Evolutionary conservation across 2,113 vertebrate species (phyloP).

Genomic region (Hirundichthys speculiger): DNA sequence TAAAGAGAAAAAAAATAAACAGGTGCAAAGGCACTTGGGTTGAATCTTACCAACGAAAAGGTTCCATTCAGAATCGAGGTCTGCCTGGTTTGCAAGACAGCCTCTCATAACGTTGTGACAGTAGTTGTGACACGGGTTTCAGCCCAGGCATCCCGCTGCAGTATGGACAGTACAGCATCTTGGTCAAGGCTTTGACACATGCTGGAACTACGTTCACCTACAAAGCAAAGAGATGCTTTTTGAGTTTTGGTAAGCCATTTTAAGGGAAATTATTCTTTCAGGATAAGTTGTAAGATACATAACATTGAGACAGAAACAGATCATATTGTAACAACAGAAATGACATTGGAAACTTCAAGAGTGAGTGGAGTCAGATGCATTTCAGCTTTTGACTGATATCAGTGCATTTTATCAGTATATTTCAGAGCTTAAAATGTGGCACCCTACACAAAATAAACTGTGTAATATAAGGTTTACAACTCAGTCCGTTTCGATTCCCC

Average conservation of each 20-base stretch:
- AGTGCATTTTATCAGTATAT: conserved; percentile 18
- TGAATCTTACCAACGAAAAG: conserved; percentile 92
- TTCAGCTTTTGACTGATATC: conserved; percentile 41
- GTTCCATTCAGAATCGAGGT: conserved; percentile 98
- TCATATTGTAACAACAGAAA: not conserved
- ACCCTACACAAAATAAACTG: conserved; percentile 47
- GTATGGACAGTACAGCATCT: conserved; percentile 97
- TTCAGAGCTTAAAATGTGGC: conserved; percentile 40
- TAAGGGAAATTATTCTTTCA: not conserved
- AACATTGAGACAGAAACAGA: not conserved
- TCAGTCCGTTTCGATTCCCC: conserved; percentile 52
- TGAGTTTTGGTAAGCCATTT: conserved; percentile 24
- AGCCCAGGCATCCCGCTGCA: conserved; percentile 89
- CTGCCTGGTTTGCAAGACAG: conserved; percentile 97
- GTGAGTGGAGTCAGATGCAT: not conserved
- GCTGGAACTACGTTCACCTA: conserved; percentile 94
- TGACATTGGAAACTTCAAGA: conserved; percentile 15
- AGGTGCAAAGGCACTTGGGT: conserved; percentile 13
- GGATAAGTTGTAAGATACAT: not conserved
- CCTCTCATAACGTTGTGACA: conserved; percentile 98
- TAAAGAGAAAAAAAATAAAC: conserved; percentile 15
- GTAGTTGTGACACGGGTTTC: conserved; percentile 94
- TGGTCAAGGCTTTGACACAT: conserved; percentile 93
- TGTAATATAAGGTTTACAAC: conserved; percentile 48
- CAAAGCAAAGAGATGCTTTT: conserved; percentile 40